Conservation (phyloP, 2,888 invertebrate species). For the Lasioglossum malachurum region DNA sequence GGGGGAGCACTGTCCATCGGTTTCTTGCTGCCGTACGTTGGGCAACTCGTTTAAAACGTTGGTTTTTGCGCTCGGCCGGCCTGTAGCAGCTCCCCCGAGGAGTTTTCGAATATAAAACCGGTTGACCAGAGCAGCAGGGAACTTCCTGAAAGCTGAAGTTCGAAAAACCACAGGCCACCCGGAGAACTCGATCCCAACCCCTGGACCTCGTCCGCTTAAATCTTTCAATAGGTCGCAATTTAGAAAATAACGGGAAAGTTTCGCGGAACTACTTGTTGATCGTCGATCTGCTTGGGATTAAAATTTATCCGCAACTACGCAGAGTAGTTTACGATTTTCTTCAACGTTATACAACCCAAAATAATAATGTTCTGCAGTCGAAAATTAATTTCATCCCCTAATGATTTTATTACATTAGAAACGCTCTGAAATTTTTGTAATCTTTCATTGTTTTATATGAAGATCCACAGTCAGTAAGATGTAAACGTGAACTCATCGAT, state of each 20-base stretch:
- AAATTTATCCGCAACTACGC: neutral
- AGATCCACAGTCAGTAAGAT: too few relatives aligned
- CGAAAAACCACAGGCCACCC: neutral
- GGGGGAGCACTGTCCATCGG: neutral
- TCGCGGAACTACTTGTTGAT: constrained; percentile 52
- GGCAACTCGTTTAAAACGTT: neutral
- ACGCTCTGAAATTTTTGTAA: too few relatives aligned
- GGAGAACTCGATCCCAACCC: neutral
- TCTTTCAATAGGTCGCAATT: constrained; percentile 13
- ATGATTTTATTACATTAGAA: too few relatives aligned
- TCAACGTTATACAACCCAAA: too few relatives aligned
- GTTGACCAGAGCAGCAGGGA: neutral
- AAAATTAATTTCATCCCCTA: too few relatives aligned
- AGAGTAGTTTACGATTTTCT: too few relatives aligned
- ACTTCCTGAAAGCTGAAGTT: neutral
- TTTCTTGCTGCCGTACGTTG: constrained; percentile 10
- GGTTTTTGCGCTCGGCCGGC: neutral
- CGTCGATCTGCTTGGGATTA: constrained; percentile 1
- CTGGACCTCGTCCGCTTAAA: neutral
- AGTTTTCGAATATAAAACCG: constrained; percentile 12
- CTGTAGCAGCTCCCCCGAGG: neutral
- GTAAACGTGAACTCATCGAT: too few relatives aligned
- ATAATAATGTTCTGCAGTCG: too few relatives aligned
- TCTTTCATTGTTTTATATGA: too few relatives aligned
- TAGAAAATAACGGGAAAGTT: constrained; percentile 18